Base-by-base conservation (phyloP, 1,140 invertebrate genomes). In the Diachasma alloeum region DNA sequence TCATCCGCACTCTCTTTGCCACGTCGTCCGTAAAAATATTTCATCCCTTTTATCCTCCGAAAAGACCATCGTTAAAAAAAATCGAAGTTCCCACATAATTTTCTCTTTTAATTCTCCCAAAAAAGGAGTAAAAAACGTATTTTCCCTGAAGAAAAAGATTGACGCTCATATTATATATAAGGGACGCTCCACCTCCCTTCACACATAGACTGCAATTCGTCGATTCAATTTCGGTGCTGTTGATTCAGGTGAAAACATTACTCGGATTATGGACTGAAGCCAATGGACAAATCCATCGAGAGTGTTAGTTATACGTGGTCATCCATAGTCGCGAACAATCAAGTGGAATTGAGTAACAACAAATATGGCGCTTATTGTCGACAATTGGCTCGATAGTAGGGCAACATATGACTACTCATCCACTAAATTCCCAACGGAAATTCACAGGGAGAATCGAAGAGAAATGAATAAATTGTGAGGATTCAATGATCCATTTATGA, bases 1-100 rank as follows among this genome's bases (percentile, higher is more conserved):
- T 63, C 59, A 24, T 63, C 59, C 24, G 24, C 24, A 26, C 59
- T 63, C 24, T 63, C 24, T 31, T 63, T 63, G 59, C 24, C 59
- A 63, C 59, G 59, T 63, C 59, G 11, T 63, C 59, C 59, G 59
- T 24, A 63, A 53, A 26, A 63, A 63, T 63, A 63, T 63, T 26
- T 63, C 24, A 63, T 63, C 59, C 59, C 22, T 63, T 63, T 63
- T 15, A 63, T 63, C 59, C 59, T 26, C 8, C 22, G 48, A 63
- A 63, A 63, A 31, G 59, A 63, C 59, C 59, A 63, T 26, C 24
- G 15, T 26, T 15, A 9, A 63, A 63, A 63, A 63, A 63, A 63
- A 4, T 26, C 22, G 15, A 26, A 63, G 9, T 26, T 19, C 59
- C 19, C 59, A 15, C 24, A 63, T 24, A 53, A 63, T 31, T 63